Percentiles rank a stretch among this genome's conserved stretches.
phyloP scores from a whole-genome alignment of 2,888 invertebrate species.

The Deilephila elpenor region DNA sequence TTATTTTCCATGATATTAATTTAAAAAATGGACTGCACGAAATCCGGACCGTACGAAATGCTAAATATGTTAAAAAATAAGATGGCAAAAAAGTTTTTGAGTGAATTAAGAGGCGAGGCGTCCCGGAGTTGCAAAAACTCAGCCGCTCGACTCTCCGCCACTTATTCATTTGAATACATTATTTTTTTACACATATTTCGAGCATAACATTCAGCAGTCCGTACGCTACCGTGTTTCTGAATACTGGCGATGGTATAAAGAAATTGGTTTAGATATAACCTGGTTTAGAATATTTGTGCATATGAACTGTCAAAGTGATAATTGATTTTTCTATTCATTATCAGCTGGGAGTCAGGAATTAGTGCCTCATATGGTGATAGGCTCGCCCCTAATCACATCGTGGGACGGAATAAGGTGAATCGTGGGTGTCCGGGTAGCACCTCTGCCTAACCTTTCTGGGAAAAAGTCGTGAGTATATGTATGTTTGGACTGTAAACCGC shows the following conservation, averaged over 20 bases:
- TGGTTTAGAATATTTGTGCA: too few relatives aligned
- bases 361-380: too few relatives aligned
- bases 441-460: too few relatives aligned
- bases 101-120: conserved; percentile 4
- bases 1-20: conserved; percentile 20
- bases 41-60: not conserved
- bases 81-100: conserved; percentile 9
- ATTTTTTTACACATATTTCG: conserved; percentile 19
- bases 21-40: not conserved
- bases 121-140: conserved; percentile 5
- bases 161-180: conserved; percentile 24
- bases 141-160: not conserved
- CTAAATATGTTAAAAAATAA: conserved; percentile 15
- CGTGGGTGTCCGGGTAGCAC: too few relatives aligned
- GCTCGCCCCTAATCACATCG: too few relatives aligned
- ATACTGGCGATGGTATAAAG: not conserved
- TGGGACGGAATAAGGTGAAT: too few relatives aligned
- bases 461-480: too few relatives aligned
- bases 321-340: too few relatives aligned
- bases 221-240: not conserved
- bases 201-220: not conserved
- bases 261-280: not conserved
- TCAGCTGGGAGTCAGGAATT: too few relatives aligned
- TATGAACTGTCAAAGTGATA: too few relatives aligned
- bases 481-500: too few relatives aligned